Evolutionary conservation across 92 coral and sea anemone genomes (phyloP), one percentile per base, ranked within the genome.

Genomic region (Umimayanthus kanabou): DNA sequence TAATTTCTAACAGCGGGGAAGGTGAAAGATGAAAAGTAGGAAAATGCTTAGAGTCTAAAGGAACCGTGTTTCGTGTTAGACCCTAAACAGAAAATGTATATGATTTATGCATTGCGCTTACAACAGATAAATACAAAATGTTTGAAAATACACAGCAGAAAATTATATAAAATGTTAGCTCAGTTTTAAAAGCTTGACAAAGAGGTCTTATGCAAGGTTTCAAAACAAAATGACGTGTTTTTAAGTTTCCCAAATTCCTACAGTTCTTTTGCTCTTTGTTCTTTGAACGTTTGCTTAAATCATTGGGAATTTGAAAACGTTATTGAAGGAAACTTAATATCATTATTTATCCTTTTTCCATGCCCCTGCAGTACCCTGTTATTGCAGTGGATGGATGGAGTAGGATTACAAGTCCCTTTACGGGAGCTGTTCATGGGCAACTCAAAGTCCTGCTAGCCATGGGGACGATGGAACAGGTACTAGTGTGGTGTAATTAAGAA

Each of bases 401-500:
- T 73, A 80, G 70, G 39, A 85, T 97, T 25, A 89, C 85, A 15
- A 95, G 92, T 80, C 99, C 99, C 16, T 97, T 97, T 39, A 91
- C 95, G 75, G 91, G 87, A 71, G 50, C 93, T 53, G 82, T 81
- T 25, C 97, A 97, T 87, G 99, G 99, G 11, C 94, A 97, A 55
- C 89, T 97, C 7, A 93, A 88, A 82, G 96, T 97, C 18, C 94
- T 97, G 75, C 82, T 97, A 72, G 98, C 98, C 49, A 91, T 97
- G 97, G 99, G 99, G 53, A 92, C 94, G 75, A 92, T 91, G 87
- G 92, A 91, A 75, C 99, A 97, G 96, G 99, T 97, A 85, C 15
- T 25, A 39, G 28, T 15, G 30, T 37, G 26, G 25, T 26, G 39
- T 53, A 43, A 9, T 5, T 26, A 23, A 53, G 45, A 42, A 42